Evolutionary conservation across 1,140 invertebrate species (phyloP).

Genomic region (Coenobita brevimanus): DNA sequence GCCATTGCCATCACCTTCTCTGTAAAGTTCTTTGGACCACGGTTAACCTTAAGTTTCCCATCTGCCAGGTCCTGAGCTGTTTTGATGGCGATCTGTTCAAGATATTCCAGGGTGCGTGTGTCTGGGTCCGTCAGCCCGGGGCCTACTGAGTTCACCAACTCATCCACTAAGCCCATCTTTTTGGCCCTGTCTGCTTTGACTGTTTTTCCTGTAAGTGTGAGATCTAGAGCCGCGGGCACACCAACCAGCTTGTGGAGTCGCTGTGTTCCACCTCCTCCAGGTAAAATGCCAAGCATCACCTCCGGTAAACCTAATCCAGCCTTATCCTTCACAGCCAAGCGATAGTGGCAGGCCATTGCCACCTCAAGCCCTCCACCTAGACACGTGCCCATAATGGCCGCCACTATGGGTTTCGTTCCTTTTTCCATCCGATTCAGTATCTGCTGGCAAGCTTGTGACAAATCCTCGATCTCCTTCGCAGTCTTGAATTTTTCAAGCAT

Average conservation of each 20-base stretch:
- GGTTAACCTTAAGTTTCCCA: conserved; percentile 84
- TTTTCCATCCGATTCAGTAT: conserved; percentile 87
- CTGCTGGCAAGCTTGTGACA: conserved; percentile 80
- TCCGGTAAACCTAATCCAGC: conserved; percentile 93
- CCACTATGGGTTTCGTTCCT: conserved; percentile 93
- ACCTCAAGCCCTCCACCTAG: conserved; percentile 98
- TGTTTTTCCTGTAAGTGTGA: conserved; percentile 94
- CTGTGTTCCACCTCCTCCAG: conserved; percentile 96
- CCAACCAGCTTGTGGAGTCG: conserved; percentile 85
- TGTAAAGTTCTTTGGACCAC: conserved; percentile 79
- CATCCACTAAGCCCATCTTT: conserved; percentile 94
- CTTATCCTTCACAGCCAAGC: conserved; percentile 96
- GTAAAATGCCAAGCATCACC: conserved; percentile 95
- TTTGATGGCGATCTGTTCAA: conserved; percentile 92
- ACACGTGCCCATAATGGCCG: conserved; percentile 96
- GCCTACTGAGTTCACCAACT: conserved; percentile 90
- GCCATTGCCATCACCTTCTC: conserved; percentile 83
- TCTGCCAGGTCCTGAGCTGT: conserved; percentile 86
- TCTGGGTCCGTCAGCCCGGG: conserved; percentile 82
- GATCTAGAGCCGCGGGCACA: conserved; percentile 90
- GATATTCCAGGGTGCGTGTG: conserved; percentile 86
- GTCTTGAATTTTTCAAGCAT: conserved; percentile 78
- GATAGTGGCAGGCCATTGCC: conserved; percentile 70
- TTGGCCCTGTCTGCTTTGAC: conserved; percentile 94
- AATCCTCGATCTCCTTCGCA: conserved; percentile 82